These are phyloP conservation scores for Tyrannus savana DNA, from an alignment of 2,113 vertebrate genomes.

Conservation along the genomic window DNA sequence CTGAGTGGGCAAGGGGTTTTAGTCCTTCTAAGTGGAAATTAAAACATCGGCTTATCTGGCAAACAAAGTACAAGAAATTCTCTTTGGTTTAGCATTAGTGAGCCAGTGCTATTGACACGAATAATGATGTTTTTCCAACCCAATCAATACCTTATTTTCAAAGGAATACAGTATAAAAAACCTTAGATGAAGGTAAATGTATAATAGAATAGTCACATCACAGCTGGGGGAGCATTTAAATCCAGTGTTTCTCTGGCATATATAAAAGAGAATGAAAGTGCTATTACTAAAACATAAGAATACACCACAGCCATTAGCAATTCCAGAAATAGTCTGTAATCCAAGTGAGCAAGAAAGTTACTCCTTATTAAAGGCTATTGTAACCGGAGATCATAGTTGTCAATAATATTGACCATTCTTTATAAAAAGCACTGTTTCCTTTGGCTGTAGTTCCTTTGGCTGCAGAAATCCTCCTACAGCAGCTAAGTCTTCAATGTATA, in stretches of 20 bases:
- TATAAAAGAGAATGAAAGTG: background rate
- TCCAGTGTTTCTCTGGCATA: background rate
- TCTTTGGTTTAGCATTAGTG: background rate
- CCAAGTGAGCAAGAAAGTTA: background rate
- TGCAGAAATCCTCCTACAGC: background rate
- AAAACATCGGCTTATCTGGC: conserved; percentile 4
- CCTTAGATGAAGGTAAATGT: background rate
- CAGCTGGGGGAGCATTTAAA: background rate
- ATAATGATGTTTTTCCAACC: background rate
- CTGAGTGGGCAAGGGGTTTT: background rate
- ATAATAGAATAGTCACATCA: background rate
- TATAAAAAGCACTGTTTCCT: background rate
- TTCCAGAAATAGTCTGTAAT: background rate
- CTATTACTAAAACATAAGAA: background rate
- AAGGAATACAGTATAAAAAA: background rate
- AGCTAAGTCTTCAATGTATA: background rate
- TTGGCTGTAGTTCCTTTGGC: background rate
- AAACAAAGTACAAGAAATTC: background rate
- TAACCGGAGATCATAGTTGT: background rate
- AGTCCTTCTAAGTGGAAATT: conserved; percentile 1
- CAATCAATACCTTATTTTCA: background rate
- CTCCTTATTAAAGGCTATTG: background rate
- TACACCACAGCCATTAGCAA: background rate
- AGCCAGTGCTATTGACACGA: background rate
- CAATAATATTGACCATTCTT: conserved; percentile 26